These are phyloP conservation scores for Prenolepis imparis DNA, from an alignment of 2,888 invertebrate species.

Conservation along the genomic window DNA sequence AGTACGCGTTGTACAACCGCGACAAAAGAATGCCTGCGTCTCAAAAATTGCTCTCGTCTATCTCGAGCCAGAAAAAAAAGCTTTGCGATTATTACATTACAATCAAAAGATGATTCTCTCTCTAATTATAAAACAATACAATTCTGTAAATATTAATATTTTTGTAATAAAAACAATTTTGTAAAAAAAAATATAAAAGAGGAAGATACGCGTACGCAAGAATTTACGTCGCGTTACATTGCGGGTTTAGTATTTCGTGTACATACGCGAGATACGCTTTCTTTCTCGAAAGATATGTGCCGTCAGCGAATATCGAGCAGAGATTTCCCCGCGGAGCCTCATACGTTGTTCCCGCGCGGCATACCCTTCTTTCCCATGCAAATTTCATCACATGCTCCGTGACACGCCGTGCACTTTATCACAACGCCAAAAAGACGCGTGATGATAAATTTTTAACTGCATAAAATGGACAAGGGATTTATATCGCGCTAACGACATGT, in stretches of 20 bases:
- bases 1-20: slow-evolving; percentile 55
- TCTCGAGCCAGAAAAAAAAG: neutral
- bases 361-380: slow-evolving; percentile 41
- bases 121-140: neutral
- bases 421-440: slow-evolving; percentile 13
- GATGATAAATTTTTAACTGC: slow-evolving; percentile 25
- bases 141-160: neutral
- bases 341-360: slow-evolving; percentile 28
- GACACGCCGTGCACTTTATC: slow-evolving; percentile 27
- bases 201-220: neutral
- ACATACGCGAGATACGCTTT: slow-evolving; percentile 13
- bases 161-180: neutral
- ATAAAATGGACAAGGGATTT: slow-evolving; percentile 45
- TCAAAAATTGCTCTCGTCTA: slow-evolving; percentile 41
- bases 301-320: slow-evolving; percentile 43
- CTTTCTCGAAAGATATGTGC: slow-evolving; percentile 37
- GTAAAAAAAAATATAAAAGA: neutral
- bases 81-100: neutral
- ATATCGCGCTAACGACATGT: slow-evolving; percentile 36
- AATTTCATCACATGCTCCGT: slow-evolving; percentile 42
- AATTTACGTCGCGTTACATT: slow-evolving; percentile 16
- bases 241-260: slow-evolving; percentile 14
- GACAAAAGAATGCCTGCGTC: slow-evolving; percentile 54
- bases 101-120: neutral
- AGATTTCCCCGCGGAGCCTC: slow-evolving; percentile 51